Percentiles rank a stretch among this genome's conserved stretches.
Conservation (phyloP, 2,113 vertebrate species). For the Epinephelus lanceolatus region DNA sequence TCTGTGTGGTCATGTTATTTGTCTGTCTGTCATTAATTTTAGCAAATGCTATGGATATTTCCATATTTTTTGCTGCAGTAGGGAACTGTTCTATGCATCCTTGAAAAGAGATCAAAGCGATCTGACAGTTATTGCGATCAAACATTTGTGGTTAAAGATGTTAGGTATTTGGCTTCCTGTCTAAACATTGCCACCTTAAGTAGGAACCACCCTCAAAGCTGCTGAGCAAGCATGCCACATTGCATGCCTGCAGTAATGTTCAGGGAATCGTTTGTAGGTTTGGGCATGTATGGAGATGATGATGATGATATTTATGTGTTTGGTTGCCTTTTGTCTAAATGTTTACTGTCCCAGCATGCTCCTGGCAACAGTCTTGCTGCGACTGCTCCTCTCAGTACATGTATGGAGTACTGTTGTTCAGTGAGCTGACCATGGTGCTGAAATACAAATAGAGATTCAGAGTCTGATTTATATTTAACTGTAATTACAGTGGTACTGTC, state of each 20-base stretch:
- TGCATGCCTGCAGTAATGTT: background rate
- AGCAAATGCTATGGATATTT: too few species aligned
- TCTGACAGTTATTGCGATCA: background rate
- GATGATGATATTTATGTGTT: background rate
- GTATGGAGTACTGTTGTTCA: background rate
- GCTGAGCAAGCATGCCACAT: background rate
- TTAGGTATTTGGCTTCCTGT: background rate
- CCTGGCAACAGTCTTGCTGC: background rate
- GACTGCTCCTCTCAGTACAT: background rate
- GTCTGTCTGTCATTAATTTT: too few species aligned
- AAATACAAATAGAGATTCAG: background rate
- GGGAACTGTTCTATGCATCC: background rate
- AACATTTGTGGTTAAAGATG: background rate
- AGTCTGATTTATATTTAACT: background rate
- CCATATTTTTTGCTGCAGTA: too few species aligned
- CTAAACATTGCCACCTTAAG: background rate
- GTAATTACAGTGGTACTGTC: background rate
- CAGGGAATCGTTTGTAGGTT: background rate
- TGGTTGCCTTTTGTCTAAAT: background rate
- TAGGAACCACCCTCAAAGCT: background rate
- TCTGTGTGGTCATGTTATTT: too few species aligned
- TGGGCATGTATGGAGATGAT: background rate
- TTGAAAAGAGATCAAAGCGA: background rate
- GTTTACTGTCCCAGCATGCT: background rate
- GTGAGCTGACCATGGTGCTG: slow-evolving; percentile 60